phyloP scores from a whole-genome alignment of 2,113 vertebrate species.

The Anolis sagrei region DNA sequence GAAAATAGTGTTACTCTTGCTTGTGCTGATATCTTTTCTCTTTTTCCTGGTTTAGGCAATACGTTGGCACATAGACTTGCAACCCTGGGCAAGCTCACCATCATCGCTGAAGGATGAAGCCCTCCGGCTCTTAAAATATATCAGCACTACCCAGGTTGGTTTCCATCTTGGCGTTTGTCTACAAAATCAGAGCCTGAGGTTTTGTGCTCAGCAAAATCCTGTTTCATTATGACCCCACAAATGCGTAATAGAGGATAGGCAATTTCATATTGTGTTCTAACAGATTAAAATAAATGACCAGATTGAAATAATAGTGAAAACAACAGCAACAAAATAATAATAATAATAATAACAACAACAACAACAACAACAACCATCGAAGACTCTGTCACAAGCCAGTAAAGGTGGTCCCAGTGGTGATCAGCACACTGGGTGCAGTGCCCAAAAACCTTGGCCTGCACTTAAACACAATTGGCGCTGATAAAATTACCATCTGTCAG shows the following conservation, averaged over 20 bases:
- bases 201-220: neutral
- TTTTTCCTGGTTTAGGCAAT: slow-evolving; percentile 71
- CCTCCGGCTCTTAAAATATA: slow-evolving; percentile 88
- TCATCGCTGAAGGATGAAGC: slow-evolving; percentile 89
- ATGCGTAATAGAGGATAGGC: neutral
- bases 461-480: too few relatives aligned
- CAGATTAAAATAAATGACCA: neutral
- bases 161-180: neutral
- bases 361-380: too few relatives aligned
- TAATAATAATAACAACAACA: too few relatives aligned
- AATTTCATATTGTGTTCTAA: slow-evolving; percentile 25
- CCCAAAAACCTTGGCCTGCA: too few relatives aligned
- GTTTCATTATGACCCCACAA: neutral
- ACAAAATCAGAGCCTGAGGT: neutral
- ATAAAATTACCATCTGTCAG: too few relatives aligned
- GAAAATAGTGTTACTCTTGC: neutral
- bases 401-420: too few relatives aligned
- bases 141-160: slow-evolving; percentile 88
- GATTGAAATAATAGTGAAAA: slow-evolving; percentile 27
- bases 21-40: neutral
- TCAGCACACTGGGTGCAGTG: too few relatives aligned
- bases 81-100: slow-evolving; percentile 87
- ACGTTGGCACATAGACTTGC: slow-evolving; percentile 89
- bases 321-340: too few relatives aligned
- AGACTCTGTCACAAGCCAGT: too few relatives aligned